Evolutionary conservation across 2,797 vertebrate genomes (phyloP), one percentile per base, ranked within the genome.

Genomic region (Betta splendens): DNA sequence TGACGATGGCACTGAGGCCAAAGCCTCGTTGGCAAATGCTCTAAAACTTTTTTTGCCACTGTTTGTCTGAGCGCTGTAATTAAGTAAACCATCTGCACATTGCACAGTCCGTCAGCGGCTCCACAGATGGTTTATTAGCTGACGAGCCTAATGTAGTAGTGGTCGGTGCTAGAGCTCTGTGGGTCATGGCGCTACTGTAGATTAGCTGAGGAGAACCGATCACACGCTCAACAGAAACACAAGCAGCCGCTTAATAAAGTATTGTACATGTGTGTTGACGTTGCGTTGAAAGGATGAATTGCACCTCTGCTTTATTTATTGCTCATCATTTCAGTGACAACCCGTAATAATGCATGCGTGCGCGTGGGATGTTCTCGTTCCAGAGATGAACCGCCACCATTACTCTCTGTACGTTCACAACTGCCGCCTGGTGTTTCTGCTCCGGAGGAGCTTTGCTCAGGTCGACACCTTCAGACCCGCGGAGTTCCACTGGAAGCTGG

Each of bases 381-480:
- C 89, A 99, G 97, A 98, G 79, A 98, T 97, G 95, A 99, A 99
- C 85, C 92, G 95, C 7, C 97, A 98, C 49, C 97, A 98, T 87
- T 99, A 98, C 2, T 94, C 97, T 10, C 87, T 99, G 15, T 98
- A 99, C 0, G 93, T 99, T 54, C 97, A 99, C 90, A 98, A 98
- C 88, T 99, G 97, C 75, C 94, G 96, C 2, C 87, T 99, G 15
- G 97, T 99, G 23, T 95, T 99, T 75, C 92, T 98, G 80, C 84
- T 99, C 77, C 90, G 97, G 38, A 93, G 96, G 82, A 97, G 98
- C 87, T 97, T 97, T 47, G 93, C 95, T 63, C 95, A 94, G 73
- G 92, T 94, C 0, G 95, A 98, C 87, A 95, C 95, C 42, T 97
- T 98, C 72, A 93, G 94, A 71, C 97, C 97, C 0, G 97, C 97